Base-by-base conservation (phyloP, 2,888 invertebrate genomes). In the Nomada goodeniana region DNA sequence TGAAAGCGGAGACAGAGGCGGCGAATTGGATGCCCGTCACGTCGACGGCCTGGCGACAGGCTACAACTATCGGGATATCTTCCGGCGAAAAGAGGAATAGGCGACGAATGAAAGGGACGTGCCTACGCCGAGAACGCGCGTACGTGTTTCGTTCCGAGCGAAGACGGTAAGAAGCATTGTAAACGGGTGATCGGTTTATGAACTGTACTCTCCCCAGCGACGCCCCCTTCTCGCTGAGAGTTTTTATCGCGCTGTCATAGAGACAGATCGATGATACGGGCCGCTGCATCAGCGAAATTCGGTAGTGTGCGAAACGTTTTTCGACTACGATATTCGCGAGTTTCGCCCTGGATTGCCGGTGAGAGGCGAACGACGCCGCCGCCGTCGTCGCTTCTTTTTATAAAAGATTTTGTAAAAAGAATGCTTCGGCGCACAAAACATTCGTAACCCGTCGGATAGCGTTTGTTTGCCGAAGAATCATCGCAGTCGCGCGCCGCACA, bases 1-100 rank as follows among this genome's bases (percentile, higher is more conserved):
- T 59, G 36, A 68, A 60, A 78, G 55, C 47, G 72, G 23, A 29
- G 50, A 29, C 29, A 26, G 44, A 29, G 11, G 18, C 13, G 67
- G 13, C n/a, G 76, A 72, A 72, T 71, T 50, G 71, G 68, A 82
- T 80, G 82, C 81, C 63, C 63, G 85, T 87, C 86, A 85, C 86
- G 86, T 86, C 76, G 74, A 65, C 70, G 50, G 50, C 47, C 57
- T 36, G 82, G 59, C 70, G 85, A 75, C 85, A 77, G 69, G 85
- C 63, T 79, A 76, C 76, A 67, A 63, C 76, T 67, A 71, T 80
- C 71, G 61, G 61, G 69, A 79, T 82, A 76, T 81, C 71, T 53
- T 15, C 53, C 70, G 20, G 20, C 53, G 72, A 53, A 71, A 81
- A 86, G 80, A 78, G 20, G 72, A 76, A 77, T 80, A 61, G 70